Conservation (phyloP, 2,113 vertebrate species). For the Pyrgilauda ruficollis region DNA sequence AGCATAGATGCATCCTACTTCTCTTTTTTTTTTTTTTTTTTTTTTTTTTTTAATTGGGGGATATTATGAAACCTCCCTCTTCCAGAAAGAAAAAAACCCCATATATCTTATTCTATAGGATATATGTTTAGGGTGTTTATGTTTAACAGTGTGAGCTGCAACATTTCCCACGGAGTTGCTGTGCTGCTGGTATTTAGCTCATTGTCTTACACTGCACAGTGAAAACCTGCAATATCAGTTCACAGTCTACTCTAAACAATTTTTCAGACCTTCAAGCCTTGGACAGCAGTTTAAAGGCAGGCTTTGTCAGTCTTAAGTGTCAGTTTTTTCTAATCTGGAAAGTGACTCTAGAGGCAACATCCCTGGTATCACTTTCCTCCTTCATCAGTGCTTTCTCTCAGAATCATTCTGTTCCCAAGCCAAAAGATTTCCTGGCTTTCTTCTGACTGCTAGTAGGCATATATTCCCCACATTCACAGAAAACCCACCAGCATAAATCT, state of each 20-base stretch:
- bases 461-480: not conserved
- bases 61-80: not conserved
- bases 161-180: not conserved
- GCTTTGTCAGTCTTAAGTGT: not conserved
- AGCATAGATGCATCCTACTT: not conserved
- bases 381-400: not conserved
- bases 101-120: not conserved
- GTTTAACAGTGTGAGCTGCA: not conserved
- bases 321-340: not conserved
- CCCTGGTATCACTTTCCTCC: not conserved
- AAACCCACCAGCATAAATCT: not conserved
- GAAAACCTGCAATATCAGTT: not conserved
- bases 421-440: not conserved
- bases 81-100: not conserved
- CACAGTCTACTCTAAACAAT: not conserved
- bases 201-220: not conserved
- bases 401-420: not conserved
- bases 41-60: not conserved
- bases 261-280: not conserved
- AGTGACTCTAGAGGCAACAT: not conserved
- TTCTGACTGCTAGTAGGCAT: not conserved
- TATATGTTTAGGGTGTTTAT: too few species aligned
- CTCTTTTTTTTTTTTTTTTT: too few species aligned
- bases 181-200: not conserved
- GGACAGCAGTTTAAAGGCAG: not conserved